Evolutionary conservation across 2,888 invertebrate species (phyloP).

Genomic region (Cheilosia pagana): DNA sequence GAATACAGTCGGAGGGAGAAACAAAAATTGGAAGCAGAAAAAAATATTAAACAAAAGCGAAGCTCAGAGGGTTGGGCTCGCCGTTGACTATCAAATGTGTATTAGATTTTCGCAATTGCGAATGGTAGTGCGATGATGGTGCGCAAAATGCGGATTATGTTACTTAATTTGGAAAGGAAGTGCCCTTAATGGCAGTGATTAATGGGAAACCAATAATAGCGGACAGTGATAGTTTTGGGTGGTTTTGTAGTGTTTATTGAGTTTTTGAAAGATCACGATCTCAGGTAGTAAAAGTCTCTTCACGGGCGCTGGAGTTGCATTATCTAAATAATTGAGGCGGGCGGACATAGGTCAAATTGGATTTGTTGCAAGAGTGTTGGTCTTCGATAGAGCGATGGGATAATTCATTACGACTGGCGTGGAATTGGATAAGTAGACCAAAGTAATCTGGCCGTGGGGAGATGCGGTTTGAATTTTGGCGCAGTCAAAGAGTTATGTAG

Average conservation of each 20-base stretch:
- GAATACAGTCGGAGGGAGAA: conserved; percentile 33
- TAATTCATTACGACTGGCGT: background rate
- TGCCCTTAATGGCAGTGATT: conserved; percentile 58
- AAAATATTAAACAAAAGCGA: background rate
- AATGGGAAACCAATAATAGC: conserved; percentile 48
- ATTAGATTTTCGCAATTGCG: conserved; percentile 48
- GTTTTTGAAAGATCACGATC: conserved; percentile 18
- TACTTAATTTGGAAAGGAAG: conserved; percentile 58
- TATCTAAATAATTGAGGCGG: background rate
- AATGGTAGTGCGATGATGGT: conserved; percentile 24
- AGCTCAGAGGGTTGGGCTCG: conserved; percentile 52
- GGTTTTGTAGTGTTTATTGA: conserved; percentile 34
- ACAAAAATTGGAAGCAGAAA: conserved; percentile 8
- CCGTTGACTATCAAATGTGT: conserved; percentile 31
- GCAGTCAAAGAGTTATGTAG: background rate
- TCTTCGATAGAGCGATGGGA: background rate
- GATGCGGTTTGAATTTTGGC: background rate
- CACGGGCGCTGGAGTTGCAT: conserved; percentile 23
- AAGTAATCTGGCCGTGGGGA: background rate
- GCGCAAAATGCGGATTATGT: conserved; percentile 43
- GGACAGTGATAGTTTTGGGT: conserved; percentile 19
- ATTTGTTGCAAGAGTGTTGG: background rate
- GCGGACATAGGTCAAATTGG: background rate
- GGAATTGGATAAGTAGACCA: background rate
- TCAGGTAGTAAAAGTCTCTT: conserved; percentile 38